Conservation (phyloP, 2,888 invertebrate species). For the Polietes domitor region DNA sequence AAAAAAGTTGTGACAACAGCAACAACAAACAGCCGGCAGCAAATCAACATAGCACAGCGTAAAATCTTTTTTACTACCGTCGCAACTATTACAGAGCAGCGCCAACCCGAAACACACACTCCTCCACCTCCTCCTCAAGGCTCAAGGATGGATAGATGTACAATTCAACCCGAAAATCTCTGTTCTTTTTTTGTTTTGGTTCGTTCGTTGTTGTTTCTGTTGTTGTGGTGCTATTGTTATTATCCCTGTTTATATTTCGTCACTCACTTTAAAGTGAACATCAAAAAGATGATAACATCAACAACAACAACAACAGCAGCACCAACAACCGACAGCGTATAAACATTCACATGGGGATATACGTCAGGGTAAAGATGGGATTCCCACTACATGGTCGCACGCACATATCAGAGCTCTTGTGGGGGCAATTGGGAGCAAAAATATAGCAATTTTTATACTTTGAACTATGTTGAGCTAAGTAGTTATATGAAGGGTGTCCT, state of each 20-base stretch:
- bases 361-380: conserved; percentile 36
- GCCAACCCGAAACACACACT: background rate
- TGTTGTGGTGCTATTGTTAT: conserved; percentile 70
- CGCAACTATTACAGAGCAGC: conserved; percentile 55
- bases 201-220: conserved; percentile 41
- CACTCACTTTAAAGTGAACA: conserved; percentile 70
- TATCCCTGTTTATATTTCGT: conserved; percentile 74
- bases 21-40: conserved; percentile 69
- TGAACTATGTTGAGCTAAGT: no score
- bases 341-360: conserved; percentile 8
- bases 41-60: conserved; percentile 78
- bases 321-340: conserved; percentile 25
- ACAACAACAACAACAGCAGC: conserved; percentile 38
- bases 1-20: conserved; percentile 55
- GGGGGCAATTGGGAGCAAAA: background rate
- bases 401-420: conserved; percentile 4
- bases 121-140: background rate
- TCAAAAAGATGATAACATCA: conserved; percentile 65
- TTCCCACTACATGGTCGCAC: conserved; percentile 21
- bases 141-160: background rate
- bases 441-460: no score
- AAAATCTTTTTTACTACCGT: conserved; percentile 72
- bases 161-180: conserved; percentile 28
- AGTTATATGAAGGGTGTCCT: no score
- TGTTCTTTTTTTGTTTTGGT: background rate